Evolutionary conservation across 2,113 vertebrate species (phyloP), one percentile per base, ranked within the genome.

Genomic region (Polyodon spathula): DNA sequence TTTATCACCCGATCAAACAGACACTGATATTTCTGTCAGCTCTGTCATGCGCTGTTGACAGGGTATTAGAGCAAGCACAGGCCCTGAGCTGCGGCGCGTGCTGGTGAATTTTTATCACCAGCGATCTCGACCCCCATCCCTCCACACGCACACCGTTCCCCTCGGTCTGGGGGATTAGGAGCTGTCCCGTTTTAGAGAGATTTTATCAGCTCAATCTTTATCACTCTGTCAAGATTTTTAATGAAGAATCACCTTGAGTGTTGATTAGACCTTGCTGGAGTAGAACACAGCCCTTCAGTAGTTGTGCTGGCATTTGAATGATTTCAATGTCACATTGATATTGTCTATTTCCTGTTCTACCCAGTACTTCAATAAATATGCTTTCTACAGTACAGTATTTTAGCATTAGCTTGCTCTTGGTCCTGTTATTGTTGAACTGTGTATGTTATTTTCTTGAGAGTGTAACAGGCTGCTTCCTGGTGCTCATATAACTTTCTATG

Each of bases 1-100:
- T 81, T 79, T 71, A 73, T 75, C 60, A 39, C 61, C 60, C 27
- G 64, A 72, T 76, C 74, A 76, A 81, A 76, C 69, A 73, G 38
- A 8, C 55, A 7, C 61, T 52, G 62, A 63, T 69, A 69, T 65
- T 76, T 64, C 66, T 81, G 70, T 61, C 70, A 70, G 62, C 40
- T 51, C 61, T 39, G 39, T 73, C 70, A 74, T 70, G 66, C 59
- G 61, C 60, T 44, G n/a, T 54, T 78, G 82, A 86, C 79, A 83
- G 73, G 74, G 62, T 59, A 74, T 73, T 79, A 76, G 68, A 43
- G 68, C 53, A 56, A 40, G 43, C 65, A 58, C 11, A 56, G 38
- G 52, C 58, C 66, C 51, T 3, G 64, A 60, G 59, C 46, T 37
- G 11, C 51, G 63, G 41, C 39, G 60, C 56, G 62, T 63, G 54